Base-by-base conservation (phyloP, 2,888 invertebrate genomes). In the Trachelus iudaicus region DNA sequence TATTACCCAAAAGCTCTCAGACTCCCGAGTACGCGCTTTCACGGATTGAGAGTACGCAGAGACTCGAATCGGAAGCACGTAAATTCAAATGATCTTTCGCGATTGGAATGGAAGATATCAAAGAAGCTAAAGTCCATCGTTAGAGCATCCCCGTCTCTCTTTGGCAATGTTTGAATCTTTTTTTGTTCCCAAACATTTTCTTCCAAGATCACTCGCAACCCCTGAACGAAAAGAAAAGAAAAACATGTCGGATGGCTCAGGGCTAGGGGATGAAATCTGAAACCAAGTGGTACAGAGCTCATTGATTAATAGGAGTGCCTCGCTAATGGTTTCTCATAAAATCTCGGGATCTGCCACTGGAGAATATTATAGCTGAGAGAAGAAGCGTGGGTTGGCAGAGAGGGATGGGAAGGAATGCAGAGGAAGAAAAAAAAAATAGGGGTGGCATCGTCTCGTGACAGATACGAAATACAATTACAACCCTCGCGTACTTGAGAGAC, bases 291-390 rank as follows among this genome's bases (percentile, higher is more conserved):
- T 69, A 69, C 79, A 76, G 76, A 77, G 76, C 80, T 78, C 75
- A 79, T 77, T 76, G 82, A 83, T 82, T 83, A 82, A 85, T 86
- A 85, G 83, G 80, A 80, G 83, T 82, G 80, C 79, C 81, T 75
- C 80, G 76, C 81, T 87, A 84, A 87, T 85, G 84, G 81, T 78
- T 82, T 83, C 73, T 78, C 77, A 74, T 77, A 73, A 37, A 37
- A 37, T 37, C 37, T 69, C 69, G 40, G 71, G 40, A 12, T 11
- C 76, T 33, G 37, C 73, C 68, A 37, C 73, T 77, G 77, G 77
- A 75, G 81, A 77, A 76, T 73, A 78, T 77, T 77, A 79, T 73
- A 69, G 69, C 76, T 71, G 69, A 40, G 13, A 15, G 15, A 15
- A 40, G 4, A 15, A 40, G 40, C 69, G 74, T 71, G 15, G 15